A percentile compares a stretch with the other conserved stretches of the same genome.
Conservation (phyloP, 2,113 vertebrate genomes). For the Phrynosoma platyrhinos region DNA sequence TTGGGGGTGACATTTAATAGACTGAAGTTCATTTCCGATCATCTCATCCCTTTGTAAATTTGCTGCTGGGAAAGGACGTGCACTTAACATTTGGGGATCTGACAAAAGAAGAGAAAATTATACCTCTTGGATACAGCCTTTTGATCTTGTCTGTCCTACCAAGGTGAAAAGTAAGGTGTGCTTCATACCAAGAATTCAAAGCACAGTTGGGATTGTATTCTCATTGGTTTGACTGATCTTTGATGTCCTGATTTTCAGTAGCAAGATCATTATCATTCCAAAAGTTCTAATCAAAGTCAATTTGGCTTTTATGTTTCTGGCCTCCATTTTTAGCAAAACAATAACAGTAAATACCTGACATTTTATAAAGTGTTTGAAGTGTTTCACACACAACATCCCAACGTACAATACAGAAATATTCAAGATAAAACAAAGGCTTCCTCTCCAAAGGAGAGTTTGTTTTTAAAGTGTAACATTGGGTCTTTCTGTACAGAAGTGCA, state of each 20-base stretch:
- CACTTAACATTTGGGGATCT: slow-evolving; percentile 69
- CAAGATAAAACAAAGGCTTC: neutral
- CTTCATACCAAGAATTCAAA: slow-evolving; percentile 22
- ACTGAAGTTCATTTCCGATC: slow-evolving; percentile 65
- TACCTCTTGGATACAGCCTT: slow-evolving; percentile 58
- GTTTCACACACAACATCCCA: neutral
- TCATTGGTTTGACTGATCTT: slow-evolving; percentile 13
- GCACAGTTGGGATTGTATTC: slow-evolving; percentile 19
- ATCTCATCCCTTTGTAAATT: slow-evolving; percentile 62
- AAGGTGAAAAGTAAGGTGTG: slow-evolving; percentile 56
- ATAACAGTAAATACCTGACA: neutral
- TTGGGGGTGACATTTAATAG: slow-evolving; percentile 77
- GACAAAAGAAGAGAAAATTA: slow-evolving; percentile 71
- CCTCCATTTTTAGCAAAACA: neutral
- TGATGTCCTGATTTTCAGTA: slow-evolving; percentile 15
- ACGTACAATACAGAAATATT: neutral
- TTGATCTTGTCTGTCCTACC: slow-evolving; percentile 61
- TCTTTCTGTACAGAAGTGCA: neutral
- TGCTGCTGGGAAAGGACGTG: slow-evolving; percentile 43
- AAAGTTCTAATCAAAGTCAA: neutral
- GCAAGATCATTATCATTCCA: slow-evolving; percentile 8
- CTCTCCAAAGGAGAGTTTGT: neutral
- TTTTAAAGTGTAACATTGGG: neutral
- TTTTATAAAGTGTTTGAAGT: neutral
- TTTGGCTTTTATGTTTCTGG: neutral